These are phyloP conservation scores for Geococcyx californianus DNA, from an alignment of 2,113 vertebrate genomes.

Conservation along the genomic window DNA sequence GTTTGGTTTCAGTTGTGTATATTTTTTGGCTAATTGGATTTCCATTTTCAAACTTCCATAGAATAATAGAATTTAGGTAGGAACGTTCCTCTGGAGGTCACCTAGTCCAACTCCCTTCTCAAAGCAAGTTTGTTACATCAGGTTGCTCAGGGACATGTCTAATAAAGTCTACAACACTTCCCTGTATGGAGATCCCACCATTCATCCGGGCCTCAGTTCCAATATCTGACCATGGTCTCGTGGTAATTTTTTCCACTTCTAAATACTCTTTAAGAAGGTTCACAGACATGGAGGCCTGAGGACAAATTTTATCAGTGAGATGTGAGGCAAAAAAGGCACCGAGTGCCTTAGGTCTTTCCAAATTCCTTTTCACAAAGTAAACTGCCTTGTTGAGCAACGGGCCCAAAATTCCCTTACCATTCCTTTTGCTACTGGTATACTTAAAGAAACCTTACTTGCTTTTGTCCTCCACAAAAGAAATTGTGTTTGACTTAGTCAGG, in stretches of 20 bases:
- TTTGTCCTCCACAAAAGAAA: neutral
- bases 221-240: neutral
- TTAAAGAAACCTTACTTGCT: neutral
- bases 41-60: neutral
- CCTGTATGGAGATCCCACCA: neutral
- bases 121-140: neutral
- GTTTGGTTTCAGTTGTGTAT: neutral
- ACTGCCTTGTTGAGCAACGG: neutral
- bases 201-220: neutral
- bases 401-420: neutral
- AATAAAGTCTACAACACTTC: neutral
- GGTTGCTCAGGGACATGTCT: neutral
- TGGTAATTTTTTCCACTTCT: neutral
- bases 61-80: neutral
- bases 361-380: neutral
- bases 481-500: neutral
- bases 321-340: neutral
- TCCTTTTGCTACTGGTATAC: neutral
- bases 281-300: neutral
- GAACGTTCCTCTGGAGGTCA: neutral
- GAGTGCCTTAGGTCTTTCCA: neutral
- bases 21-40: neutral
- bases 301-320: neutral
- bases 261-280: neutral
- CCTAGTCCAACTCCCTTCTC: neutral